Base-by-base conservation (phyloP, 35 echinoderm and acorn worm species). In the Apostichopus japonicus region DNA sequence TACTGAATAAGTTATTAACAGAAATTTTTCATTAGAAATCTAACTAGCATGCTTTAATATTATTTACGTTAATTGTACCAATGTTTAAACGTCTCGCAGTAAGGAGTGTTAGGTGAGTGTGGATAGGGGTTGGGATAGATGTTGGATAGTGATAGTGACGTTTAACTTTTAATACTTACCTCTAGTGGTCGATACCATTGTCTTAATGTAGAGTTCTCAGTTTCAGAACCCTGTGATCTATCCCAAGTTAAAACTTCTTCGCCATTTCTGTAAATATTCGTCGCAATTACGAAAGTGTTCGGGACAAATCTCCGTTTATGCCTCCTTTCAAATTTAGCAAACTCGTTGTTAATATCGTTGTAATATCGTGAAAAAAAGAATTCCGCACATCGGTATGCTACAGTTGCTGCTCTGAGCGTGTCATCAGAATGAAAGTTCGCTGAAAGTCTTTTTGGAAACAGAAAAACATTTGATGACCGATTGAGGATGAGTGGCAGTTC, bases 241-340 rank as follows among this genome's bases (percentile, higher is more conserved):
- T 87, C 86, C 86, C 86, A 87, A 65, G 86, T 65, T 8, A 87
- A 58, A 57, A 86, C 5, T 8, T 56, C 10, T 27, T 61, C 7
- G 56, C 23, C 86, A 44, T 61, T 63, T 24, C 13, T n/a, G 86
- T 87, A 87, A 10, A 87, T 8, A 22, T 16, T 24, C n/a, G 9
- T 65, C 5, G 86, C 63, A 19, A 87, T 87, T 17, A 87, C 86
- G 4, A 56, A 65, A 7, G 86, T 87, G 16, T 87, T 87, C 23
- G 86, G 86, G 65, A 87, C 86, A 87, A 87, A 63, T 87, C 86
- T 87, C 86, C 58, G 54, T 71, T 87, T 87, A 16, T 65, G 4
- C 58, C 86, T 62, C 15, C 86, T 56, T 44, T 87, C 53, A 54
- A 23, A 87, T 54, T 54, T 62, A 23, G 3, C 44, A 11, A 57